phyloP scores from a whole-genome alignment of 2,797 vertebrate genomes.

The Psittacula echo region DNA sequence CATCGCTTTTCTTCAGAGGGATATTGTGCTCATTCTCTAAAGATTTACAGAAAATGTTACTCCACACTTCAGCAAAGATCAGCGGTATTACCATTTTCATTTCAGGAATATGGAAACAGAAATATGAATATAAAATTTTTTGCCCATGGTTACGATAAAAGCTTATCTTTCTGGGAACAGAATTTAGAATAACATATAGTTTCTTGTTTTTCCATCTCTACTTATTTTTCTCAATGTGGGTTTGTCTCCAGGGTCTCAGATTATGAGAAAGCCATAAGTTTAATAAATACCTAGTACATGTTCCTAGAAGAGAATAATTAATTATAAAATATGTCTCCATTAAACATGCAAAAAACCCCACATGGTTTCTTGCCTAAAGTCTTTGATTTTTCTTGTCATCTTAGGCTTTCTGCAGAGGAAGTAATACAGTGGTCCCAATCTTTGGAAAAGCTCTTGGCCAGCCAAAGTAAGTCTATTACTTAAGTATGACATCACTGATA shows the following conservation, averaged over 20 bases:
- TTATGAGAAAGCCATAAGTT: background rate
- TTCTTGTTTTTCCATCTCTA: background rate
- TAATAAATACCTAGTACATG: background rate
- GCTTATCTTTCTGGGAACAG: background rate
- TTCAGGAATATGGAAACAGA: background rate
- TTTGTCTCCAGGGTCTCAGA: background rate
- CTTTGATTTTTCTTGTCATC: background rate
- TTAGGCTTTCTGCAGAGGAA: conserved; percentile 77
- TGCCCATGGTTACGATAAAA: background rate
- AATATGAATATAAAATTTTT: background rate
- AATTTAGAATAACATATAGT: background rate
- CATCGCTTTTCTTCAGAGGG: background rate
- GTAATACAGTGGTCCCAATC: conserved; percentile 81
- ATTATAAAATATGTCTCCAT: background rate
- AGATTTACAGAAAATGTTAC: background rate
- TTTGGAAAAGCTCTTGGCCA: conserved; percentile 80
- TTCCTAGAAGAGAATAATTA: background rate
- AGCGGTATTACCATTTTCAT: background rate
- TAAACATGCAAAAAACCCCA: background rate
- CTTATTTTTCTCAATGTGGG: background rate
- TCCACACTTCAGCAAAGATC: background rate
- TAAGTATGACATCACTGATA: background rate
- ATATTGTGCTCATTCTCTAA: background rate
- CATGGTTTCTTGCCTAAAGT: background rate
- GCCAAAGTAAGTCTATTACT: conserved; percentile 71